Percentiles rank a stretch among this genome's conserved stretches.
These are phyloP conservation scores for Pterostichus niger DNA, from an alignment of 2,888 invertebrate species.

Conservation along the genomic window DNA sequence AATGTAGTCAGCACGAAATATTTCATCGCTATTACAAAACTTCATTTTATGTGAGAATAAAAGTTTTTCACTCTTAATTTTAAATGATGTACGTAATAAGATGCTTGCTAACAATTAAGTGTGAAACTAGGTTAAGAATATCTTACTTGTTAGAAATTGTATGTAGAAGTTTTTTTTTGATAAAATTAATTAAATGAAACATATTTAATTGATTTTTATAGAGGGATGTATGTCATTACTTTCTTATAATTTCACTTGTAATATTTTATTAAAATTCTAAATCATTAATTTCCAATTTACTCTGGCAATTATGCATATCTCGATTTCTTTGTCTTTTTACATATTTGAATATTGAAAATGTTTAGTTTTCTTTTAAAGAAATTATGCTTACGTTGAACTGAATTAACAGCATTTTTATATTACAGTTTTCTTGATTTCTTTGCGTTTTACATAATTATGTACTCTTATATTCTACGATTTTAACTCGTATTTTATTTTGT, in stretches of 20 bases:
- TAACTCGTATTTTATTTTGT: too few relatives aligned
- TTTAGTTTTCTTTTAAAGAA: not conserved
- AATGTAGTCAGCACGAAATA: constrained; percentile 24
- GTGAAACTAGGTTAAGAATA: constrained; percentile 54
- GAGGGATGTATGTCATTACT: constrained; percentile 46
- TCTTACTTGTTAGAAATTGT: constrained; percentile 19
- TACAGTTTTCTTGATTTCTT: too few relatives aligned
- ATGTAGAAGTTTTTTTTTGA: constrained; percentile 18
- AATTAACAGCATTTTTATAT: too few relatives aligned
- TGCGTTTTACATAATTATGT: too few relatives aligned
- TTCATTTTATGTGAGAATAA: constrained; percentile 58
- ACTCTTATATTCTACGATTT: too few relatives aligned
- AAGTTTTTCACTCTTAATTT: constrained; percentile 62
- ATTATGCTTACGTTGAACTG: not conserved
- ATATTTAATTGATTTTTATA: constrained; percentile 39
- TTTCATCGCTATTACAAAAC: constrained; percentile 47
- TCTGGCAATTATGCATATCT: constrained; percentile 9
- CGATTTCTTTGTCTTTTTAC: not conserved
- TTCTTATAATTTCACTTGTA: constrained; percentile 45
- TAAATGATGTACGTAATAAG: constrained; percentile 59
- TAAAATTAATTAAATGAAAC: constrained; percentile 50
- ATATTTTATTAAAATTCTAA: constrained; percentile 19
- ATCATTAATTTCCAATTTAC: constrained; percentile 26
- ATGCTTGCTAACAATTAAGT: constrained; percentile 50
- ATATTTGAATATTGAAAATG: not conserved